Evolutionary conservation across 2,113 vertebrate genomes (phyloP).

Genomic region (Osmerus eperlanus): DNA sequence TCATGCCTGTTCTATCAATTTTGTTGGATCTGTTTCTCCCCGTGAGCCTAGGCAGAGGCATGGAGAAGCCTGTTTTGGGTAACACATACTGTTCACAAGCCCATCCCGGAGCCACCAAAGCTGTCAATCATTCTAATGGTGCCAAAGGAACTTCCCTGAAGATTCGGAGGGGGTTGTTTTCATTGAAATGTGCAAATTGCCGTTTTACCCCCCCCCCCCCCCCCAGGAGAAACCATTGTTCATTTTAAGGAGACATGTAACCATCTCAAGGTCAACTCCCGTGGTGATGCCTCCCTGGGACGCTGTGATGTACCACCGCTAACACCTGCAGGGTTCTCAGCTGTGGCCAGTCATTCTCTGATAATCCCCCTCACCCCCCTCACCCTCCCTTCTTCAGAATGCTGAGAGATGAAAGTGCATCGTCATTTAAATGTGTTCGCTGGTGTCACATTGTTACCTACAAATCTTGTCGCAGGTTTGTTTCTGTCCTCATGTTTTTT

Average conservation of each 20-base stretch:
- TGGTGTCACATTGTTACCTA: too few species aligned
- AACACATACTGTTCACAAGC: too few species aligned
- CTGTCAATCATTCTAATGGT: slow-evolving; percentile 18
- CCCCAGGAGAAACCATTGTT: slow-evolving; percentile 20
- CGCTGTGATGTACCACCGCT: slow-evolving; percentile 21
- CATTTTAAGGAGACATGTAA: slow-evolving; percentile 31
- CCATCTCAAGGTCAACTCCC: slow-evolving; percentile 28
- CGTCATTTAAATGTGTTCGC: too few species aligned
- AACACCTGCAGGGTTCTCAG: slow-evolving; percentile 33
- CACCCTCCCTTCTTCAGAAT: not conserved
- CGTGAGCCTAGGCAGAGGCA: slow-evolving; percentile 9
- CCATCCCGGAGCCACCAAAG: not conserved
- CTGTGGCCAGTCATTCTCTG: slow-evolving; percentile 23
- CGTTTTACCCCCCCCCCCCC: slow-evolving; percentile 9
- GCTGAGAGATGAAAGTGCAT: not conserved
- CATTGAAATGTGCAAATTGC: slow-evolving; percentile 13
- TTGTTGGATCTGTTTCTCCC: slow-evolving; percentile 46
- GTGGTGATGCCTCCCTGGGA: not conserved
- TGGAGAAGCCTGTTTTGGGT: too few species aligned
- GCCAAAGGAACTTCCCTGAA: slow-evolving; percentile 9
- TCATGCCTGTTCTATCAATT: slow-evolving; percentile 43
- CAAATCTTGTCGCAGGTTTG: too few species aligned
- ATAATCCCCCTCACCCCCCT: not conserved
- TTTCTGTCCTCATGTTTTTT: too few species aligned
- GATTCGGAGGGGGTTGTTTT: not conserved